These are phyloP conservation scores for Thymallus thymallus DNA, from an alignment of 2,113 vertebrate genomes.

Conservation along the genomic window DNA sequence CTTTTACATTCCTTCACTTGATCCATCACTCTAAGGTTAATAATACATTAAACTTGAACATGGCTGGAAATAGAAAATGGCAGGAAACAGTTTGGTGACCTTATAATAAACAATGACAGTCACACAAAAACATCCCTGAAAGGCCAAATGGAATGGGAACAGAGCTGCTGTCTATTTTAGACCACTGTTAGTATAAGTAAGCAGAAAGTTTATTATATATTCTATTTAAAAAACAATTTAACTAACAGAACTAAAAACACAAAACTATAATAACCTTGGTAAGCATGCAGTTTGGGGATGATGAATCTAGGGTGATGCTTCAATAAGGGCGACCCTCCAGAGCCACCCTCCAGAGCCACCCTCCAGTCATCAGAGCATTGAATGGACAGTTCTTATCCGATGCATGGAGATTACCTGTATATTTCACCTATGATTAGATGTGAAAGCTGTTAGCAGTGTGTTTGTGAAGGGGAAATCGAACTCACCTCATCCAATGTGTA, in stretches of 20 bases:
- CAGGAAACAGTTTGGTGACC: constrained; percentile 43
- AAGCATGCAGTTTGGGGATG: constrained; percentile 35
- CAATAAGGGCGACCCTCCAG: constrained; percentile 29
- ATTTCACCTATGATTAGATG: no score
- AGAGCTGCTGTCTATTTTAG: constrained; percentile 54
- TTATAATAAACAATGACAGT: constrained; percentile 72
- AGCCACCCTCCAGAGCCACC: not conserved
- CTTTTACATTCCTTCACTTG: constrained; percentile 25
- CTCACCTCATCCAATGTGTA: no score
- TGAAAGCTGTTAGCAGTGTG: no score
- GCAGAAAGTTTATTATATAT: constrained; percentile 4
- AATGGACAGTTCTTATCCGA: not conserved
- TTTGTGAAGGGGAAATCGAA: no score
- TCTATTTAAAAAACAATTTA: no score
- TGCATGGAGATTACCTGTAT: no score
- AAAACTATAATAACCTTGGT: no score
- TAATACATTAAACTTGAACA: constrained; percentile 24
- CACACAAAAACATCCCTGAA: constrained; percentile 41
- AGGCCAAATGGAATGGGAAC: constrained; percentile 52
- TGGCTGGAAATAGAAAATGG: constrained; percentile 55
- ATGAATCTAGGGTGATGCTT: constrained; percentile 19
- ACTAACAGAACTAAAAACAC: no score
- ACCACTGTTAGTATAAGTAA: constrained; percentile 44
- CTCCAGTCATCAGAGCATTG: not conserved
- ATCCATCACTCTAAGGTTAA: constrained; percentile 21